Evolutionary conservation across 2,797 vertebrate species (phyloP), one percentile per base, ranked within the genome.

Genomic region (Gila robusta): DNA sequence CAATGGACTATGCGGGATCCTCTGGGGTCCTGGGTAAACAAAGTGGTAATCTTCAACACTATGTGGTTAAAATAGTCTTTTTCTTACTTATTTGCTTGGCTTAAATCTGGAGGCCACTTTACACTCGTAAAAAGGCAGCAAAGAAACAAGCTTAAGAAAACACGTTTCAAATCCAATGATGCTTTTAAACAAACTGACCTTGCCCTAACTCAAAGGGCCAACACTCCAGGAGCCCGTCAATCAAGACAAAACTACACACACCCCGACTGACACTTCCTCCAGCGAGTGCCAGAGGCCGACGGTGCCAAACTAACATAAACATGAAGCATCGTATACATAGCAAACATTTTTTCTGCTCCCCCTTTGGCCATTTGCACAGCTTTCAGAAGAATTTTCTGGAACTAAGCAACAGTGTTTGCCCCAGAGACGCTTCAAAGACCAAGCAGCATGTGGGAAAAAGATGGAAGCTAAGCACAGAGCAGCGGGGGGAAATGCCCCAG

Each of bases 1-100:
- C 97, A 98, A 81, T 98, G 97, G 70, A 97, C 94, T 95, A 98
- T 97, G 87, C 96, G 94, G 59, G 98, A 98, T 9, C 97, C 97
- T 88, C 96, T 94, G 74, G 98, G 97, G 93, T 98, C 98, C 98
- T 99, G 90, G 81, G 88, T 69, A 69, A 91, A 89, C 37, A 89
- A 71, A 91, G 76, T 0, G 82, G 11, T 81, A 84, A 74, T 87
- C 44, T 77, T 79, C 37, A 86, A 83, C 19, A 44, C 28, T 26
- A 37, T 49, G 37, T 23, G 52, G 70, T 84, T 66, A 72, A 84
- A 79, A 69, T 47, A 76, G 35, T 26, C 35, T 11, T 67, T 37
- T 72, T 71, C 35, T 62, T 78, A n/a, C 37, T 78, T 78, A 74
- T 74, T 80, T 62, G 23, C 35, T 52, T 73, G 69, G 41, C 47